These are phyloP conservation scores for Dichetophora obliterata DNA, from an alignment of 2,888 invertebrate species.

Conservation along the genomic window DNA sequence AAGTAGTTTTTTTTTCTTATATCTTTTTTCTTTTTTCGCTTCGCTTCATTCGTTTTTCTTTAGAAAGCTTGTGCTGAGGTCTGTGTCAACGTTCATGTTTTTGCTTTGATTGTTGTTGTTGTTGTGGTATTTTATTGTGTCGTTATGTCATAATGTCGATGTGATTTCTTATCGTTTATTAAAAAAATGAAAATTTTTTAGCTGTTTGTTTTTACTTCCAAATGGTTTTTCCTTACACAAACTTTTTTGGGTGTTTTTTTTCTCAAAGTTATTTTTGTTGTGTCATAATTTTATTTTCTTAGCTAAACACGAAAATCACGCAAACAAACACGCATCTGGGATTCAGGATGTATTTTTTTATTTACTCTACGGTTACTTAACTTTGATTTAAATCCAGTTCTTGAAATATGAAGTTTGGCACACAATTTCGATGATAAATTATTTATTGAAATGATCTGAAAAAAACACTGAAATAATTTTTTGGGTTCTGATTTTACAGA, in stretches of 20 bases:
- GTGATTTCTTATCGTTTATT: slow-evolving; percentile 18
- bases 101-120: background rate
- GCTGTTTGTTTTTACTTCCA: background rate
- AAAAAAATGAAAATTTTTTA: slow-evolving; percentile 5
- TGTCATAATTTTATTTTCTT: slow-evolving; percentile 1
- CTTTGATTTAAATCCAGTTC: background rate
- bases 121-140: background rate
- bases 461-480: too few relatives aligned
- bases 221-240: background rate
- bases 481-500: too few relatives aligned
- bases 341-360: background rate
- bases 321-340: background rate
- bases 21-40: background rate
- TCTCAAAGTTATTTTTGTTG: background rate
- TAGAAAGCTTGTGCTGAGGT: background rate
- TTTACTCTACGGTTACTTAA: background rate
- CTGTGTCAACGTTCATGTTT: background rate
- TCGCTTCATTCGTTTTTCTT: background rate
- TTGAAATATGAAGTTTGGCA: background rate
- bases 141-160: slow-evolving; percentile 8
- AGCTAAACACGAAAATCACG: background rate
- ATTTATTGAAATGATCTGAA: too few relatives aligned
- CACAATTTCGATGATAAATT: background rate
- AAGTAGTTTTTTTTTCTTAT: background rate
- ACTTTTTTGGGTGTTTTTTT: background rate